Base-by-base conservation (phyloP, 2,888 invertebrate genomes). In the Heliconius aoede region DNA sequence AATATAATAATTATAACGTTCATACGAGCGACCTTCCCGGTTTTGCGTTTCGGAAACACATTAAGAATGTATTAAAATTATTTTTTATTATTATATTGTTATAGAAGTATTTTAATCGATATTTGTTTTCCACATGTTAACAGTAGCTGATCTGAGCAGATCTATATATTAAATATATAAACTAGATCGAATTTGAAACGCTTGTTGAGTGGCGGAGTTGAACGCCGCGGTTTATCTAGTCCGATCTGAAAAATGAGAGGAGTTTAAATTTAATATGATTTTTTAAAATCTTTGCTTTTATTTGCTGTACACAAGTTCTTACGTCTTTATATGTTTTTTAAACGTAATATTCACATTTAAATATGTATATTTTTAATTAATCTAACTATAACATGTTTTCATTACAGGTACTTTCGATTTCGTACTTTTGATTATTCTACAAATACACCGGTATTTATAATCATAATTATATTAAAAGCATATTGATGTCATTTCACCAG, bases 31-130 rank as follows among this genome's bases (percentile, higher is more conserved):
- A 15, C 69, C 55, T 69, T 69, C 55, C 55, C 13, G n/a, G 55
- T 51, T 5, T n/a, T 32, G 55, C 65, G 65, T 65, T 65, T 65
- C 65, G 40, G 65, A 65, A 65, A 65, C 65, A 15, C 40, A 24
- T 60, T 60, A 60, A 60, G 3, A 60, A 26, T 60, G 60, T 60
- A 60, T 60, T 15, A 26, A 7, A 26, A 15, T 60, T n/a, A 60
- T 60, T 60, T 26, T 26, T 15, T 60, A 60, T 60, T 60, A 24
- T n/a, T 58, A 24, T 24, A 24, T 24, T 15, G 13, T 24, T 60
- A 15, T 26, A 5, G 3, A 26, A 5, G 60, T 15, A 26, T 60
- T 60, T 60, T 28, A 18, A 26, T 60, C 26, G 60, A 26, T 60
- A 26, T 26, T 26, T 60, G 26, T 26, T 26, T 18, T 60, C 26